phyloP scores from a whole-genome alignment of 2,113 vertebrate genomes.

The Microtus oregoni region DNA sequence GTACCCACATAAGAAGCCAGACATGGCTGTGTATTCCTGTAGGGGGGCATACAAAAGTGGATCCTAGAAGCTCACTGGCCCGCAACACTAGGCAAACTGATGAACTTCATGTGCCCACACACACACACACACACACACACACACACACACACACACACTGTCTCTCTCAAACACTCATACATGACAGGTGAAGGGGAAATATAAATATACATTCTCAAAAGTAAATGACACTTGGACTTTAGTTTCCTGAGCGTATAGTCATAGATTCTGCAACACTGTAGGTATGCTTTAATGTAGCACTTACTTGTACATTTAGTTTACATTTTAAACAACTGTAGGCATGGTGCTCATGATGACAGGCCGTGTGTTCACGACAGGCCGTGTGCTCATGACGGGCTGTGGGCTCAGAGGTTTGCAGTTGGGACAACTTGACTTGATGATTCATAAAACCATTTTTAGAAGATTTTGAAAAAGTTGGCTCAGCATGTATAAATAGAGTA shows the following conservation, averaged over 20 bases:
- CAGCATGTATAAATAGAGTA: neutral
- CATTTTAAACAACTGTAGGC: neutral
- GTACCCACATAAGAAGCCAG: neutral
- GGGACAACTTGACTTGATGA: conserved; percentile 6
- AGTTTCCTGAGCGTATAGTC: neutral
- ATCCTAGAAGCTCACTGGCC: neutral
- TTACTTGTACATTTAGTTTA: conserved; percentile 40
- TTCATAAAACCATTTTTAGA: neutral
- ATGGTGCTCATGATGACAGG: neutral
- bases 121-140: no score
- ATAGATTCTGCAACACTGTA: neutral
- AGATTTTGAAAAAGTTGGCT: neutral
- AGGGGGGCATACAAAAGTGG: neutral
- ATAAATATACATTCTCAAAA: neutral
- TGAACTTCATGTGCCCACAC: neutral
- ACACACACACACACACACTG: no score
- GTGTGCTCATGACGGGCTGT: no score
- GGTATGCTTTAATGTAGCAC: neutral
- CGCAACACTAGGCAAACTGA: neutral
- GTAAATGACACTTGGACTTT: neutral
- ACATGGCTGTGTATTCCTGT: neutral
- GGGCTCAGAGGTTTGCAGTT: no score
- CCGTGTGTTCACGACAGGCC: neutral
- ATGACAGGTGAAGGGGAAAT: no score
- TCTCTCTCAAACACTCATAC: neutral